Evolutionary conservation across 2,113 vertebrate genomes (phyloP).

Genomic region (Hylia prasina): DNA sequence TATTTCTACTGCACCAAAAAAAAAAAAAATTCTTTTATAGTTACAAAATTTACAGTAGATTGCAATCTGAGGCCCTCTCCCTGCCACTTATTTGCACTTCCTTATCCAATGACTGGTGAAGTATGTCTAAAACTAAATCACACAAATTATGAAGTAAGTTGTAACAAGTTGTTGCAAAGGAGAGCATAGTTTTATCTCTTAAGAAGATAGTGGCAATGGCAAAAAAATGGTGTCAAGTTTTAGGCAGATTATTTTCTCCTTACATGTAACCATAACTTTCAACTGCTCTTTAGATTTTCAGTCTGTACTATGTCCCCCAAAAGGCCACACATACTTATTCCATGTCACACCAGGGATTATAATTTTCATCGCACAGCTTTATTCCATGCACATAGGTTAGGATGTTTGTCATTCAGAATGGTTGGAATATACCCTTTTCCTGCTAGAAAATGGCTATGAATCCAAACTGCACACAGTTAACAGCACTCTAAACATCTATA

Average conservation of each 20-base stretch:
- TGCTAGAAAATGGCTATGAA: not conserved
- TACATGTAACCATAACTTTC: not conserved
- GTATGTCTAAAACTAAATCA: not conserved
- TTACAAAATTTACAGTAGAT: not conserved
- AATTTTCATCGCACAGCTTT: not conserved
- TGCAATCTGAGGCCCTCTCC: not conserved
- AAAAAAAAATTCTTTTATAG: not conserved
- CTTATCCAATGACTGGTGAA: not conserved
- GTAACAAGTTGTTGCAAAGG: not conserved
- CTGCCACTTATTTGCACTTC: not conserved
- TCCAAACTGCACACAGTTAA: not conserved
- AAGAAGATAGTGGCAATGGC: not conserved
- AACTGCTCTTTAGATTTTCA: not conserved
- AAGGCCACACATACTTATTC: not conserved
- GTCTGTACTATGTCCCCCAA: not conserved
- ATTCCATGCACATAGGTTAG: not conserved
- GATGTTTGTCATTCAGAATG: not conserved
- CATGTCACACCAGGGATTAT: not conserved
- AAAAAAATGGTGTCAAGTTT: not conserved
- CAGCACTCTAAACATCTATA: not conserved
- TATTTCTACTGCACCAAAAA: not conserved
- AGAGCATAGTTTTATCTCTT: accelerated
- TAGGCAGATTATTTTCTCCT: not conserved
- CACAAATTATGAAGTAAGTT: not conserved
- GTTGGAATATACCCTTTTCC: not conserved